Conservation (phyloP, 2,113 vertebrate species). For the Pedionomus torquatus region DNA sequence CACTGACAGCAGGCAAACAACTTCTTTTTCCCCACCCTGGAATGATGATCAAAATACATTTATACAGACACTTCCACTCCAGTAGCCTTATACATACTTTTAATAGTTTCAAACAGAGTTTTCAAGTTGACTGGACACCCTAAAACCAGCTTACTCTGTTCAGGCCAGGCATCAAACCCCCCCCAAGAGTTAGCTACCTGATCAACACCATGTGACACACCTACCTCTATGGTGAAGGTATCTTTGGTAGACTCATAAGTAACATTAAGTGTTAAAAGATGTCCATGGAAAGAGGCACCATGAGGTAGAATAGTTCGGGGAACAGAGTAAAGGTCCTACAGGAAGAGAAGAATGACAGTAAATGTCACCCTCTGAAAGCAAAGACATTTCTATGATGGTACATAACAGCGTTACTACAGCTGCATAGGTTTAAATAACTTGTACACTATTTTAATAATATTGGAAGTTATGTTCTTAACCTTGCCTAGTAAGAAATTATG, state of each 20-base stretch:
- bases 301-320: constrained; percentile 99
- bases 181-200: rapidly evolving
- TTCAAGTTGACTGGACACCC: background rate
- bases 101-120: background rate
- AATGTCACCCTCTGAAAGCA: background rate
- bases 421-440: background rate
- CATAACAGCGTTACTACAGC: background rate
- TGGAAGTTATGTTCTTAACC: background rate
- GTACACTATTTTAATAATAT: background rate
- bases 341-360: background rate
- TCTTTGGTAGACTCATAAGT: constrained; percentile 99
- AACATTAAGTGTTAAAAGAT: constrained; percentile 93
- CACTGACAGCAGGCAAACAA: background rate
- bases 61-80: background rate
- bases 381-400: background rate
- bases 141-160: background rate
- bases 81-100: background rate
- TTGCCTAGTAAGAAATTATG: background rate
- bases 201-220: background rate
- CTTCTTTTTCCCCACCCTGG: background rate
- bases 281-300: constrained; percentile 96
- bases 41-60: background rate
- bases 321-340: constrained; percentile 94
- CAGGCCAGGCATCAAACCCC: background rate
- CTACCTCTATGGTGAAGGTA: constrained; percentile 94